Conservation (phyloP, 2,797 vertebrate genomes). For the Malacoraja senta region DNA sequence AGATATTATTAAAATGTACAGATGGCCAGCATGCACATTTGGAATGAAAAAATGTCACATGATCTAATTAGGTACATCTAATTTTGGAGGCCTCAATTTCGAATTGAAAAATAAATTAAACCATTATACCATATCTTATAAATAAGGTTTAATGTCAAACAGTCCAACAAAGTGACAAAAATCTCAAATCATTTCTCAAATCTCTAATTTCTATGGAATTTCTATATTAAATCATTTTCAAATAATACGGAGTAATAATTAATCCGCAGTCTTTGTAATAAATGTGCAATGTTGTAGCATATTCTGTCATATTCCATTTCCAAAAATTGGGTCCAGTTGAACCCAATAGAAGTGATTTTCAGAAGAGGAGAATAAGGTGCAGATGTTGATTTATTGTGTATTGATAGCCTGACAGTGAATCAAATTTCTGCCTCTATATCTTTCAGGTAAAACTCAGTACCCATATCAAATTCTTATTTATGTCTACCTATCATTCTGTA, state of each 20-base stretch:
- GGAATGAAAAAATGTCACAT: neutral
- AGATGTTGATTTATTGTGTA: neutral
- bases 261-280: no score
- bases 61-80: neutral
- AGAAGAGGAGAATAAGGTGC: neutral
- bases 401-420: neutral
- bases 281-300: no score
- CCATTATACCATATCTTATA: neutral
- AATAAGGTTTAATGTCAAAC: neutral
- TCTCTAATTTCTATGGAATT: neutral
- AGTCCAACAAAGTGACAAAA: neutral
- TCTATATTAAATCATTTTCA: no score
- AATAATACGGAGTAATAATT: no score
- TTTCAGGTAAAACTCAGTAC: neutral
- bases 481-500: neutral
- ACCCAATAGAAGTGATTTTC: neutral
- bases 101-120: neutral
- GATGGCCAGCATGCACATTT: neutral
- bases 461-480: neutral
- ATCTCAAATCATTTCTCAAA: neutral
- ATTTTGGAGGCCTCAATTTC: neutral
- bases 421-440: neutral
- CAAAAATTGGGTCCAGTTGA: neutral
- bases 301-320: neutral
- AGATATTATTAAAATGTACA: neutral